Conservation (phyloP, 2,888 invertebrate species). For the Oegoconia quadripuncta region DNA sequence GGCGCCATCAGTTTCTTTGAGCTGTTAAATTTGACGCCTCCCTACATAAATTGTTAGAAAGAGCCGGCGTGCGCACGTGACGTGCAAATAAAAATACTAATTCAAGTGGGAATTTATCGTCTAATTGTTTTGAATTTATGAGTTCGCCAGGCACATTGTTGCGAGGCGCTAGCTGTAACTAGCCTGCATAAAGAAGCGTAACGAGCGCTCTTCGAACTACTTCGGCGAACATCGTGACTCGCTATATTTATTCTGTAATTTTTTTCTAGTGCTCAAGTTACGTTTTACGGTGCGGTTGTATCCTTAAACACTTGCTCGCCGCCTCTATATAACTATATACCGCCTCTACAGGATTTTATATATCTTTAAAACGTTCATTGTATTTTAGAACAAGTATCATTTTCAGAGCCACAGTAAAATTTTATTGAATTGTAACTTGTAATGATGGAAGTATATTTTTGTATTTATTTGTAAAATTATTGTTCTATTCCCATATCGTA, state of each 20-base stretch:
- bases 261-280: slow-evolving; percentile 38
- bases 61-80: slow-evolving; percentile 62
- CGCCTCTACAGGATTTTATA: too few relatives aligned
- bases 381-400: slow-evolving; percentile 2
- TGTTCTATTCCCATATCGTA: background rate
- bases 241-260: slow-evolving; percentile 40
- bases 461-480: background rate
- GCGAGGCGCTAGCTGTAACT: slow-evolving; percentile 46
- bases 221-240: slow-evolving; percentile 49
- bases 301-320: slow-evolving; percentile 7
- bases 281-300: slow-evolving; percentile 14
- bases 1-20: slow-evolving; percentile 60
- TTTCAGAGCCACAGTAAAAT: slow-evolving; percentile 1
- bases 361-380: slow-evolving; percentile 8
- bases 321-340: too few relatives aligned
- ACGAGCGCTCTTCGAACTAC: slow-evolving; percentile 39
- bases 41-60: slow-evolving; percentile 58
- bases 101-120: slow-evolving; percentile 64
- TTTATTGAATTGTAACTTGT: background rate
- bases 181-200: slow-evolving; percentile 52
- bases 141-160: slow-evolving; percentile 54
- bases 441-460: background rate
- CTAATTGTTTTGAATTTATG: slow-evolving; percentile 70
- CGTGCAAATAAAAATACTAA: slow-evolving; percentile 70
- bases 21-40: slow-evolving; percentile 65